These are phyloP conservation scores for Nerophis lumbriciformis DNA, from an alignment of 2,113 vertebrate species.

Conservation along the genomic window DNA sequence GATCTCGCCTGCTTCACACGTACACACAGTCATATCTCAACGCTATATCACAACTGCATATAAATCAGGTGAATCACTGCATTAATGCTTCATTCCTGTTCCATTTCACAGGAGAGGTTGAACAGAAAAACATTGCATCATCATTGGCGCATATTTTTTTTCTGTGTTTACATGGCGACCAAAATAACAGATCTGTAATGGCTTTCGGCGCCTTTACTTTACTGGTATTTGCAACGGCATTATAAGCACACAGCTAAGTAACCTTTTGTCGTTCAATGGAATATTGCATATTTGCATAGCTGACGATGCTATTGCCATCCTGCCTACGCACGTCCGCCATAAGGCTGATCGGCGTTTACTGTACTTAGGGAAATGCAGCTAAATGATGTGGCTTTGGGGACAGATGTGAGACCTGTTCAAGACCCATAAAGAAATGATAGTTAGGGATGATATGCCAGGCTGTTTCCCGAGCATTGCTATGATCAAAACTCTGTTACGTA, in stretches of 20 bases:
- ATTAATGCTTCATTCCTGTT: not conserved
- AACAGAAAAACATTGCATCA: no score
- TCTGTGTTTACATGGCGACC: no score
- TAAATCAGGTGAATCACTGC: not conserved
- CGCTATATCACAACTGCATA: not conserved
- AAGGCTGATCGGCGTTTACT: not conserved
- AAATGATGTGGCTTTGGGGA: not conserved
- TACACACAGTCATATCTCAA: not conserved
- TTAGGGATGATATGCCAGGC: not conserved
- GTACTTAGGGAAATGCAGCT: not conserved
- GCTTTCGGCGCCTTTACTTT: not conserved
- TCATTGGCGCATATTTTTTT: not conserved
- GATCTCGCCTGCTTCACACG: conserved; percentile 20
- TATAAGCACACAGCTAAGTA: not conserved
- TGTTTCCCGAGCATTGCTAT: no score
- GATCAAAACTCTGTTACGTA: no score
- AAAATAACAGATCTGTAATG: no score
- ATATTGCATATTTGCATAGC: not conserved
- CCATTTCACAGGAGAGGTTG: no score
- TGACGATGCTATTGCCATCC: not conserved
- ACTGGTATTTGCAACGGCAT: not conserved
- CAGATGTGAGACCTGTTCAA: not conserved
- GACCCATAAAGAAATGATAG: not conserved
- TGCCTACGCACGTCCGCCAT: not conserved
- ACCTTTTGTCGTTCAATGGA: no score